These are phyloP conservation scores for Otolemur garnettii DNA, from an alignment of 2,113 vertebrate species.

Conservation along the genomic window DNA sequence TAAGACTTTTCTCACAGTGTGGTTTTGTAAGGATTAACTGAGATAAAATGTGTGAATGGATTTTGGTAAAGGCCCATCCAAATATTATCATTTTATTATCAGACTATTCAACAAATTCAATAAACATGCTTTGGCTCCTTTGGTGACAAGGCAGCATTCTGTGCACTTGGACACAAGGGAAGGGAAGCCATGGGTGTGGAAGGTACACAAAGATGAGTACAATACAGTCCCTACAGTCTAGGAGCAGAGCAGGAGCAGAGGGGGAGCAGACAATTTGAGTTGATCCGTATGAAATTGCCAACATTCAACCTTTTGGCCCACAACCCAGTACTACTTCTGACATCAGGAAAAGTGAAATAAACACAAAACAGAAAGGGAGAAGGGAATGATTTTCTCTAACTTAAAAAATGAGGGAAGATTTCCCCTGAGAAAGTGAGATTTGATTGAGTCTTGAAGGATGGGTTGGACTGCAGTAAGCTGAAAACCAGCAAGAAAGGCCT, in stretches of 20 bases:
- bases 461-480: not conserved
- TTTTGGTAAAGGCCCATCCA: conserved; percentile 39
- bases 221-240: not conserved
- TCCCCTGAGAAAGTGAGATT: not conserved
- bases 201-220: not conserved
- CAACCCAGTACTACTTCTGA: not conserved
- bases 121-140: conserved; percentile 40
- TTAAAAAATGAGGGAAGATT: not conserved
- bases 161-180: not conserved
- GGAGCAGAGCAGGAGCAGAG: not conserved
- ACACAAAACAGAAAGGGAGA: conserved; percentile 37
- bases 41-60: conserved; percentile 50
- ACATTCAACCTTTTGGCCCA: conserved; percentile 19
- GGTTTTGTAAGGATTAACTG: not conserved
- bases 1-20: not conserved
- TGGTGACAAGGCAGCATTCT: not conserved
- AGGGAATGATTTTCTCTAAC: not conserved
- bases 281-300: conserved; percentile 1
- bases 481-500: not conserved
- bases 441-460: not conserved
- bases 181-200: not conserved
- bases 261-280: not conserved
- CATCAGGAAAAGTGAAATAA: conserved; percentile 43
- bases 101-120: conserved; percentile 48
- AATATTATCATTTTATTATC: conserved; percentile 50